A percentile compares a stretch with the other conserved stretches of the same genome.
These are phyloP conservation scores for Cavia aperea DNA, from an alignment of 2,113 vertebrate genomes.

Conservation along the genomic window DNA sequence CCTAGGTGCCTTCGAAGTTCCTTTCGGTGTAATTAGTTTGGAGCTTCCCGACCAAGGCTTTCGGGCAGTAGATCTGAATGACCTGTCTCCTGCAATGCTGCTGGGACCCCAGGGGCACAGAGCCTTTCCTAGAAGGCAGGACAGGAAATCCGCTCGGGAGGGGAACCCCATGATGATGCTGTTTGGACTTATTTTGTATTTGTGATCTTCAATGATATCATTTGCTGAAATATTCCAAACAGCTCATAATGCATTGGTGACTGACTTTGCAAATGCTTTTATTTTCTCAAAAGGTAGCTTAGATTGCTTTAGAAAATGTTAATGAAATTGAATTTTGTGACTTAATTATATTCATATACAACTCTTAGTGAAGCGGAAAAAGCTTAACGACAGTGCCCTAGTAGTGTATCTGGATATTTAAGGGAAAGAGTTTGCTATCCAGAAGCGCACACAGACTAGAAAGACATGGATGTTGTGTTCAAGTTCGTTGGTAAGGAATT, in stretches of 20 bases:
- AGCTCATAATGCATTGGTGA: neutral
- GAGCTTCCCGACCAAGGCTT: fast-evolving
- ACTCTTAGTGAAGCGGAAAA: neutral
- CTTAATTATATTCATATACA: neutral
- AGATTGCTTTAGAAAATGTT: neutral
- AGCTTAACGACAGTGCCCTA: fast-evolving
- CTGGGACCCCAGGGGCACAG: neutral
- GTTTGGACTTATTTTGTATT: neutral
- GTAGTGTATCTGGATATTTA: neutral
- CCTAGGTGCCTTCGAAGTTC: neutral
- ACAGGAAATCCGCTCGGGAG: fast-evolving
- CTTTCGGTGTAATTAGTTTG: neutral
- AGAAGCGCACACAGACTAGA: neutral
- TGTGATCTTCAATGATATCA: neutral
- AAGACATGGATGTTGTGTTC: neutral
- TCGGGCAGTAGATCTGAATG: neutral
- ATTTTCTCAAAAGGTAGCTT: neutral
- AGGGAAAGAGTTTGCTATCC: neutral
- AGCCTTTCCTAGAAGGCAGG: neutral
- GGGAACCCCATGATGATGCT: fast-evolving
- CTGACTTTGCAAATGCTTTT: neutral
- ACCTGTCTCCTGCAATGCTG: fast-evolving
- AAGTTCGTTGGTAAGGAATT: neutral
- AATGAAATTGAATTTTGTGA: neutral
- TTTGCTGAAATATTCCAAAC: neutral